Base-by-base conservation (phyloP, 2,797 vertebrate genomes). In the Falco novaeseelandiae region DNA sequence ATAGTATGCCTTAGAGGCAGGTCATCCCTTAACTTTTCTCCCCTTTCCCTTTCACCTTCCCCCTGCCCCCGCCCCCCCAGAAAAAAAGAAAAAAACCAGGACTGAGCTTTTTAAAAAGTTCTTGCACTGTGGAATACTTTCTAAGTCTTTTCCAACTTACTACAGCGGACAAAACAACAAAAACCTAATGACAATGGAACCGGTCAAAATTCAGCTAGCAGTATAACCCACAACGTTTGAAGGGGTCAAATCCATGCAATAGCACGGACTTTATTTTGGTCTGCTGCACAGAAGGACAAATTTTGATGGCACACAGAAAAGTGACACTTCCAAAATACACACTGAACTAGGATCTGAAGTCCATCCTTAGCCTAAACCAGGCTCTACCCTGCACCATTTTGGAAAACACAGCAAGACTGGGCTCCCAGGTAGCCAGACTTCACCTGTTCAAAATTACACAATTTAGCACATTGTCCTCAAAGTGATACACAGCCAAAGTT, bases 21-120 rank as follows among this genome's bases (percentile, higher is more conserved):
- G 3, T 30, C 20, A 30, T 13, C 23, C 5, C 21, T 51, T 51
- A 78, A 62, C 9, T 38, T 46, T 44, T 16, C 42, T 38, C 55
- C 9, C 8, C 54, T 14, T 42, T 5, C 10, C 14, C 44, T 18
- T 32, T 5, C 17, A 16, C 12, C 8, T 4, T 12, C 17, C 13
- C 12, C 2, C 21, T 6, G 12, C 8, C 4, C 7, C 4, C n/a
- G n/a, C n/a, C 22, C 4, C 6, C 12, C 12, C 4, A 32, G 22
- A 78, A 69, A 66, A 40, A 44, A 44, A 44, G 17, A 67, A 14
- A 49, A 5, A 42, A 14, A 34, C 8, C 8, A 66, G 1, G 1
- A 73, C 12, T 26, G 16, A 71, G 27, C 4, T 74, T 86, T 65
- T 84, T 14, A 27, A 51, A 14, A 82, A 51, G 10, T 36, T 86